Evolutionary conservation across 1,140 invertebrate species (phyloP), one percentile per base, ranked within the genome.

Genomic region (Brachionus rubens): DNA sequence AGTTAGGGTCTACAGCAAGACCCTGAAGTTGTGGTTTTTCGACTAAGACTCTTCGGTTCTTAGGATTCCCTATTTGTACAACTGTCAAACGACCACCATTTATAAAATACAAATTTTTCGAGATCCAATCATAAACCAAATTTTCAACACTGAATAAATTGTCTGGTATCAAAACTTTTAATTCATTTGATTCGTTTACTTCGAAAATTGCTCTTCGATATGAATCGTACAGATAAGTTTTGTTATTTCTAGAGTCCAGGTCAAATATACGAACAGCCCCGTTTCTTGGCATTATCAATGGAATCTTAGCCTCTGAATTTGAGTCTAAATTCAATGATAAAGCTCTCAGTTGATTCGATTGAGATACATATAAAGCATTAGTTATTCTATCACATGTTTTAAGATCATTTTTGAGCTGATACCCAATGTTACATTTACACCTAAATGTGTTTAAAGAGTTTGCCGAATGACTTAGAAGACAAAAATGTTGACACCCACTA

Each of bases 101-200:
- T 54, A 98, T 96, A 84, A 97, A 99, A 83, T 98, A 99, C 0
- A 99, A 87, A 82, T 98, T 98, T 81, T 97, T 95, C 0, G 94
- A 91, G 0, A 91, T 91, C 96, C 95, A 98, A 82, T 99, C 96
- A 0, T 97, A 91, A 1, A 94, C 93, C 41, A 99, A 86, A 33
- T 47, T 70, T 12, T 47, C 33, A 0, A 70, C 67, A 33, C 21
- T 33, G 24, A 6, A 30, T 9, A 70, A 14, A 50, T 70, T 70
- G 10, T 70, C 21, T 36, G 47, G 43, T 36, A 70, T 50, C 3
- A 70, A 46, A 30, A 41, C 19, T 41, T 12, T 65, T 24, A 41
- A 16, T 24, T 65, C 36, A 43, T 65, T 21, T 24, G 21, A 43
- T 7, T 65, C 41, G 2, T 12, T 43, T 12, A 46, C 33, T 26